Evolutionary conservation across 2,797 vertebrate species (phyloP).

Genomic region (Carapus acus): DNA sequence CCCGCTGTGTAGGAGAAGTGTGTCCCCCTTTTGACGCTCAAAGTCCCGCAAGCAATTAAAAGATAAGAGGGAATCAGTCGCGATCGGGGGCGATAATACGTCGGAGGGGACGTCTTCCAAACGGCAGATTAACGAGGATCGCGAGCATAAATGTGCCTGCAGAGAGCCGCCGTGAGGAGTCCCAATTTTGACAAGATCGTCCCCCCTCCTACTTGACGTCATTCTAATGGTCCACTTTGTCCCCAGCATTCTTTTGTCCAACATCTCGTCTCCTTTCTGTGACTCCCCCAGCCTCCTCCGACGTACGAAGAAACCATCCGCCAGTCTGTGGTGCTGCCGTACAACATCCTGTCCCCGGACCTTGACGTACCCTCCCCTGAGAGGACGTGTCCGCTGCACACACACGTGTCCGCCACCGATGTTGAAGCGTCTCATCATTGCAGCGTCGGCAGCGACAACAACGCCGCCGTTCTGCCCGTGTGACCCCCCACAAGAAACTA

Average conservation of each 20-base stretch:
- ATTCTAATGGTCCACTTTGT: too few species aligned
- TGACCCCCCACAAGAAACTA: conserved; percentile 24
- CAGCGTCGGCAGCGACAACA: conserved; percentile 16
- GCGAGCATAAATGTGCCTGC: conserved; percentile 49
- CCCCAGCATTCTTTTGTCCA: too few species aligned
- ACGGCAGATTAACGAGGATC: conserved; percentile 42
- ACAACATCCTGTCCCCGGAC: conserved; percentile 39
- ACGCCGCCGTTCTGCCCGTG: conserved; percentile 26
- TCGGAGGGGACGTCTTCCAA: conserved; percentile 20
- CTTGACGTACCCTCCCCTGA: conserved; percentile 41
- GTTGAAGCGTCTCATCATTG: conserved; percentile 24
- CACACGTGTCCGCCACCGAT: conserved; percentile 36
- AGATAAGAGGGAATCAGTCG: conserved; percentile 59
- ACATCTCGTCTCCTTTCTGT: conserved; percentile 8
- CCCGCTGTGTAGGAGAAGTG: conserved; percentile 13
- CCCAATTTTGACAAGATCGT: neutral
- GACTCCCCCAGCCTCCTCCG: conserved; percentile 70
- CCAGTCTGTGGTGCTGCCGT: conserved; percentile 67
- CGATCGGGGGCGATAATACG: conserved; percentile 48
- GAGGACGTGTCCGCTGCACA: conserved; percentile 22
- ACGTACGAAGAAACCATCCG: conserved; percentile 79
- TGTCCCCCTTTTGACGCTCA: conserved; percentile 35
- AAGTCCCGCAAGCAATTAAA: conserved; percentile 64
- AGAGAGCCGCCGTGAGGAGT: neutral
- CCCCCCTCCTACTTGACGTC: too few species aligned